Evolutionary conservation across 2,113 vertebrate species (phyloP).

Genomic region (Apodemus sylvaticus): DNA sequence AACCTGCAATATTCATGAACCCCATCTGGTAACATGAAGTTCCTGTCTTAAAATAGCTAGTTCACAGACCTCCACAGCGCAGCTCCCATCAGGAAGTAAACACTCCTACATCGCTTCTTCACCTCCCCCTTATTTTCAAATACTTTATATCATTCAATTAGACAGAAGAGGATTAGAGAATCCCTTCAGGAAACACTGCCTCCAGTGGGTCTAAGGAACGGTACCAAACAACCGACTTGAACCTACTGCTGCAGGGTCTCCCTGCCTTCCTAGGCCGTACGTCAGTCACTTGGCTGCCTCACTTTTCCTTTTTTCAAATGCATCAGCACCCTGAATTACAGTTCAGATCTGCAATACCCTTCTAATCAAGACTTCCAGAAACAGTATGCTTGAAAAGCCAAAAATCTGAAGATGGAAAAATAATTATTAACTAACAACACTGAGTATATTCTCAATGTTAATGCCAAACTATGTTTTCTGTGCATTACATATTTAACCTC

Average conservation of each 20-base stretch:
- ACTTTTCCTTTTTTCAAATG: conserved; percentile 58
- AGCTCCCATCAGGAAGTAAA: not conserved
- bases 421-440: conserved; percentile 22
- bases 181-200: not conserved
- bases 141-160: conserved; percentile 21
- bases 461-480: not conserved
- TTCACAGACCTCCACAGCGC: not conserved
- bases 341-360: not conserved
- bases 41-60: conserved; percentile 63
- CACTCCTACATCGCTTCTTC: not conserved
- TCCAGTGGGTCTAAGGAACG: conserved; percentile 36
- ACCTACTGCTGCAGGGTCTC: conserved; percentile 17
- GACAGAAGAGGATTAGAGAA: not conserved
- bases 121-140: not conserved
- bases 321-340: not conserved
- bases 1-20: conserved; percentile 67
- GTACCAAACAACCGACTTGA: not conserved
- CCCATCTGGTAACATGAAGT: conserved; percentile 54
- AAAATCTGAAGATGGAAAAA: conserved; percentile 38
- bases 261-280: not conserved
- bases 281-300: not conserved
- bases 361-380: conserved; percentile 52
- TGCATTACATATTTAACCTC: conserved; percentile 8
- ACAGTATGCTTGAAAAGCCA: conserved; percentile 31
- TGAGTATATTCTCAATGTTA: not conserved